phyloP scores from a whole-genome alignment of 2,113 vertebrate genomes.

The Desmodus rotundus region DNA sequence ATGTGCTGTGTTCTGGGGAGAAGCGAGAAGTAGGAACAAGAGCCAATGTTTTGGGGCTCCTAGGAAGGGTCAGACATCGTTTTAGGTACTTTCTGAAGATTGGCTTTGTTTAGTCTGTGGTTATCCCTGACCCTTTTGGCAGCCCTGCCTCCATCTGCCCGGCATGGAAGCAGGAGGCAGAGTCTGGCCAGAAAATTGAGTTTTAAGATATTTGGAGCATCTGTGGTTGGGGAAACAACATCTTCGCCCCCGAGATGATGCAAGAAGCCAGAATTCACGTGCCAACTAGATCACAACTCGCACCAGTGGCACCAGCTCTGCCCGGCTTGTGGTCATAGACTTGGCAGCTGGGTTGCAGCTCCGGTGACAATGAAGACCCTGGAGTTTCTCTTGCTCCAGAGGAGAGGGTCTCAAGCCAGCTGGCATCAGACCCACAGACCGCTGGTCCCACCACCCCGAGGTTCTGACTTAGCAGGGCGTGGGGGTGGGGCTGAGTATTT shows the following conservation, averaged over 20 bases:
- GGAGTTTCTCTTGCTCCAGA: not conserved
- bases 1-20: not conserved
- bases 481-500: not conserved
- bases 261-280: not conserved
- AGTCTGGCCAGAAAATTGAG: not conserved
- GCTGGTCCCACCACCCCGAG: fast-evolving
- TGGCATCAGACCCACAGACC: no score
- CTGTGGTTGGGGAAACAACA: not conserved
- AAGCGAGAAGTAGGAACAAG: not conserved
- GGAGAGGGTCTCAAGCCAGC: not conserved
- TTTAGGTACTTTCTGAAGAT: not conserved
- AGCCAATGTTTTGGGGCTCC: not conserved
- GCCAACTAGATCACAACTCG: not conserved
- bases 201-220: not conserved
- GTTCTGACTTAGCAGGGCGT: not conserved
- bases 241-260: fast-evolving
- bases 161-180: not conserved
- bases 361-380: not conserved
- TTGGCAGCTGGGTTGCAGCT: not conserved
- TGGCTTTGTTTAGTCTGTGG: not conserved
- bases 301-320: fast-evolving
- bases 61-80: not conserved
- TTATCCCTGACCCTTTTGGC: not conserved
- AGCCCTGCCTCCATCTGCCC: not conserved
- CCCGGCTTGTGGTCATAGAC: not conserved